phyloP scores from a whole-genome alignment of 2,797 vertebrate species.

The Danio choprae region DNA sequence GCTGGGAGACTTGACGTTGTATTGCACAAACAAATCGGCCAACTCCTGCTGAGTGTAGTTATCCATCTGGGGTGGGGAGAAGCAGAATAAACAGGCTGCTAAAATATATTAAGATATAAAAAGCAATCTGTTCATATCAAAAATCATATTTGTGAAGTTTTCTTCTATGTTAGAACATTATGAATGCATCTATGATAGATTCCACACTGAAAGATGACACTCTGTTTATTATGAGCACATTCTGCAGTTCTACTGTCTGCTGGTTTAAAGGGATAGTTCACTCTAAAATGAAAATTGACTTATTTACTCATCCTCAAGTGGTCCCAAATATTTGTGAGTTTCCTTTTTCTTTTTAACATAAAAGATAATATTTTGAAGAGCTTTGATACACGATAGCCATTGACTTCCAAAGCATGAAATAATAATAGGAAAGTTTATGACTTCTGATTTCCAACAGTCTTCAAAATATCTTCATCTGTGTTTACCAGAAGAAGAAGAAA shows the following conservation, averaged over 20 bases:
- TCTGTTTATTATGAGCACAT: not conserved
- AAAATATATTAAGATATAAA: not conserved
- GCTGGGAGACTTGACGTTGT: constrained; percentile 93
- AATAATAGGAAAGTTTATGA: no score
- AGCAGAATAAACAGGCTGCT: not conserved
- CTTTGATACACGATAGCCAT: no score
- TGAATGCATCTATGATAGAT: not conserved
- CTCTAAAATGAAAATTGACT: no score
- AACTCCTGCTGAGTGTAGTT: constrained; percentile 94
- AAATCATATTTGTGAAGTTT: not conserved
- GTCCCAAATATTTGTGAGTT: no score
- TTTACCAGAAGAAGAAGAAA: no score
- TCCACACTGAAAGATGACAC: not conserved
- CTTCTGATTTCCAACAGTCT: no score
- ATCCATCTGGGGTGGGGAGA: constrained; percentile 83
- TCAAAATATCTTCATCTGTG: no score
- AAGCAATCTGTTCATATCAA: not conserved
- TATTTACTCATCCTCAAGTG: no score
- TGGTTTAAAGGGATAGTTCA: no score
- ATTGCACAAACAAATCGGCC: constrained; percentile 92
- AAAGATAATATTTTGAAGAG: no score
- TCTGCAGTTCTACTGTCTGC: not conserved
- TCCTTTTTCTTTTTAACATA: no score
- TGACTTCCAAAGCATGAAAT: no score
- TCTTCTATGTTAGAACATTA: not conserved